Evolutionary conservation across 2,888 invertebrate genomes (phyloP).

Genomic region (Axea sp.): DNA sequence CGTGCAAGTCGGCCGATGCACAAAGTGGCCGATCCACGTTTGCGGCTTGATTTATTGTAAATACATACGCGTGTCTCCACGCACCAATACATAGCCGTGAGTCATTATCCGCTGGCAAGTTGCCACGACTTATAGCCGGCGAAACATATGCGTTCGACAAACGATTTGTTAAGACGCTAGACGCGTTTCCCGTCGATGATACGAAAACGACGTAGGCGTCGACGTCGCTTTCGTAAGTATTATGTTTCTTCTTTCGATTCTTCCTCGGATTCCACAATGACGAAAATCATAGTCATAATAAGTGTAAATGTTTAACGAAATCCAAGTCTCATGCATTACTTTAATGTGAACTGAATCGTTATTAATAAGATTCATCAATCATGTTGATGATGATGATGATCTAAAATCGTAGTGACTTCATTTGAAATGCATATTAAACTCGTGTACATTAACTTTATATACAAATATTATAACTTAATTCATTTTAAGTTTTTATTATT

Average conservation of each 20-base stretch:
- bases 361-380: too few relatives aligned
- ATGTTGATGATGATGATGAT: too few relatives aligned
- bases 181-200: conserved; percentile 34
- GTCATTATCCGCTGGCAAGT: conserved; percentile 63
- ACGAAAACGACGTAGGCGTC: conserved; percentile 26
- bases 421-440: too few relatives aligned
- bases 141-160: conserved; percentile 63
- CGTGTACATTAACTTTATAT: too few relatives aligned
- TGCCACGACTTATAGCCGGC: conserved; percentile 64
- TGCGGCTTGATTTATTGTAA: conserved; percentile 28
- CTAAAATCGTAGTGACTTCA: too few relatives aligned
- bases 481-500: too few relatives aligned
- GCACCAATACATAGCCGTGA: conserved; percentile 45
- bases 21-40: conserved; percentile 18
- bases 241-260: background rate
- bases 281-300: too few relatives aligned
- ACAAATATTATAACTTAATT: too few relatives aligned
- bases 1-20: conserved; percentile 1
- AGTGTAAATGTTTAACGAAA: too few relatives aligned
- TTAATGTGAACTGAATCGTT: too few relatives aligned
- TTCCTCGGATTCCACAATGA: too few relatives aligned
- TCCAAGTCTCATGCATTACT: too few relatives aligned
- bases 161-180: conserved; percentile 57
- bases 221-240: conserved; percentile 20
- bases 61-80: conserved; percentile 23